Evolutionary conservation across 2,797 vertebrate genomes (phyloP).

Genomic region (Antennarius maculatus): DNA sequence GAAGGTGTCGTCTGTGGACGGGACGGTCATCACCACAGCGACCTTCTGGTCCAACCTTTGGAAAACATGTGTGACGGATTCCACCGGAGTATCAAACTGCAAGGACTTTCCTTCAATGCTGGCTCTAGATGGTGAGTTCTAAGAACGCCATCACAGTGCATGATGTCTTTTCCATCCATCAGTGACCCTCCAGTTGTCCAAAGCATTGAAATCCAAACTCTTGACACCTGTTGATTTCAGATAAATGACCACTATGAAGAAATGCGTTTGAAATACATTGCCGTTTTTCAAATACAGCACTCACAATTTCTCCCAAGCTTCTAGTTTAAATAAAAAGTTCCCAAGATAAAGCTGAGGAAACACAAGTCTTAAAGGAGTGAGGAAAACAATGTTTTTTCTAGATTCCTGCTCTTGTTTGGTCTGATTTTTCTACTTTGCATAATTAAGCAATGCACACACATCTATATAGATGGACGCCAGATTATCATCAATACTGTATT

Average conservation of each 20-base stretch:
- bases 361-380: too few relatives aligned
- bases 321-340: neutral
- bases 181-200: neutral
- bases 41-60: slow-evolving; percentile 96
- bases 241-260: slow-evolving; percentile 50
- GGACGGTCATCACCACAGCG: slow-evolving; percentile 95
- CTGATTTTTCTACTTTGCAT: too few relatives aligned
- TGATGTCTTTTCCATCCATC: neutral
- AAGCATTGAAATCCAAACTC: neutral
- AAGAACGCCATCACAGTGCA: too few relatives aligned
- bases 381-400: neutral
- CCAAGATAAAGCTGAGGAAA: neutral
- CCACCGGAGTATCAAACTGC: slow-evolving; percentile 95
- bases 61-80: slow-evolving; percentile 96
- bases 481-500: too few relatives aligned
- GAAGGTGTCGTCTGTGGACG: slow-evolving; percentile 94
- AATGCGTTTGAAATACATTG: slow-evolving; percentile 51
- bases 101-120: slow-evolving; percentile 97
- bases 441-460: too few relatives aligned
- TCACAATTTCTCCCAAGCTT: neutral
- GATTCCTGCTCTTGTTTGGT: neutral
- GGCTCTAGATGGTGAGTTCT: slow-evolving; percentile 88
- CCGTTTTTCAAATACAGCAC: slow-evolving; percentile 10
- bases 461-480: too few relatives aligned
- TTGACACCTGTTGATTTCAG: slow-evolving; percentile 18